A percentile compares a stretch with the other conserved stretches of the same genome.
These are phyloP conservation scores for Dendrolimus kikuchii DNA, from an alignment of 1,140 invertebrate species.

Conservation along the genomic window DNA sequence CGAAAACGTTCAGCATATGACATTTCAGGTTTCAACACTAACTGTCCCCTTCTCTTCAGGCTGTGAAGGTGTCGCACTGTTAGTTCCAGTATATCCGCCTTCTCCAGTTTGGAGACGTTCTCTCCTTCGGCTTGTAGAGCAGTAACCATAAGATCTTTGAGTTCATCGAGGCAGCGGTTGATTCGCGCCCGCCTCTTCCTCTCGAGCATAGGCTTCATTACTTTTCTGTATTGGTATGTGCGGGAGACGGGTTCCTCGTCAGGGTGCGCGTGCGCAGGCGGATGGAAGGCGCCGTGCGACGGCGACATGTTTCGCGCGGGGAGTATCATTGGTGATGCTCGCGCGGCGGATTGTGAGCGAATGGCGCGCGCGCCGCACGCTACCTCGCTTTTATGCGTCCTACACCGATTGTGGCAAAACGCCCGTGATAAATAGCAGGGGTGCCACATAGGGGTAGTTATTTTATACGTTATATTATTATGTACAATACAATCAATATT, in stretches of 20 bases:
- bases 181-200: conserved; percentile 92
- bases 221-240: conserved; percentile 92
- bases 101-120: conserved; percentile 95
- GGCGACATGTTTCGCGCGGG: conserved; percentile 60
- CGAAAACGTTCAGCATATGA: conserved; percentile 82
- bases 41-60: conserved; percentile 76
- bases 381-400: conserved; percentile 61
- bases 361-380: conserved; percentile 57
- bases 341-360: conserved; percentile 59
- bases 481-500: background rate
- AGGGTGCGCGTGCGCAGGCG: conserved; percentile 43
- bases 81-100: conserved; percentile 96
- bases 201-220: conserved; percentile 96
- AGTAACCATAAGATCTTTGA: conserved; percentile 93
- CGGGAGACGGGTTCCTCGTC: conserved; percentile 85
- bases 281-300: conserved; percentile 60
- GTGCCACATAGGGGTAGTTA: conserved; percentile 23
- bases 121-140: conserved; percentile 89
- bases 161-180: conserved; percentile 92
- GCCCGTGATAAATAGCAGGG: conserved; percentile 67
- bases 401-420: conserved; percentile 68
- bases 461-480: background rate
- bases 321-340: conserved; percentile 58
- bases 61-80: conserved; percentile 91
- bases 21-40: conserved; percentile 81